These are phyloP conservation scores for Morelia viridis DNA, from an alignment of 2,797 vertebrate species.

Conservation along the genomic window DNA sequence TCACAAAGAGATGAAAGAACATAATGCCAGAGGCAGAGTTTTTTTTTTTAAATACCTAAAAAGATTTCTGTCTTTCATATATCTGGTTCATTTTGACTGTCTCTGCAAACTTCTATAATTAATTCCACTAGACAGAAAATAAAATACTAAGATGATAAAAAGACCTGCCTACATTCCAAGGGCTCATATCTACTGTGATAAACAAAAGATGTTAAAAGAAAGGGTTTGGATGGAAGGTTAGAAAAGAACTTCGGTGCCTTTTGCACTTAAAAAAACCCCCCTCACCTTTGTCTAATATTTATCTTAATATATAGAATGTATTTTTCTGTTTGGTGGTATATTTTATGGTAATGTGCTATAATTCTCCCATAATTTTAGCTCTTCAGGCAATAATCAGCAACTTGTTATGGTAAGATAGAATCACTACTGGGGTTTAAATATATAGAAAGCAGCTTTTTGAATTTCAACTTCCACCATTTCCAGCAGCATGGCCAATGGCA, in stretches of 20 bases:
- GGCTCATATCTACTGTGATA: slow-evolving; percentile 15
- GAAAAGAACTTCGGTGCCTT: neutral
- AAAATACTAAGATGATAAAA: slow-evolving; percentile 45
- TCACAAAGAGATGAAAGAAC: neutral
- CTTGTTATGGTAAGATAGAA: neutral
- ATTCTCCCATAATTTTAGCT: neutral
- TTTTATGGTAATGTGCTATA: neutral
- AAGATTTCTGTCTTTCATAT: neutral
- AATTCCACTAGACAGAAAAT: neutral
- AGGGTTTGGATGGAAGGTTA: neutral
- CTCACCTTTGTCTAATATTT: neutral
- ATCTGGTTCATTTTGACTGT: neutral
- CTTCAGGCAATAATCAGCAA: neutral
- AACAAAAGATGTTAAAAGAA: neutral
- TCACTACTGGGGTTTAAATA: neutral
- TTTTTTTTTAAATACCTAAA: neutral
- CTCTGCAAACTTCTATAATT: neutral
- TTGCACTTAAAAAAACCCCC: neutral
- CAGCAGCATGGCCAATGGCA: neutral
- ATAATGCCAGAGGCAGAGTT: neutral
- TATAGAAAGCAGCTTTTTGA: neutral
- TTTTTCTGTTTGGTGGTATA: neutral
- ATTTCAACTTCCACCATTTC: neutral
- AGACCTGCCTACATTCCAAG: slow-evolving; percentile 26
- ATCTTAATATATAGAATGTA: slow-evolving; percentile 5